phyloP scores from a whole-genome alignment of 2,113 vertebrate species.

The Mola mola region DNA sequence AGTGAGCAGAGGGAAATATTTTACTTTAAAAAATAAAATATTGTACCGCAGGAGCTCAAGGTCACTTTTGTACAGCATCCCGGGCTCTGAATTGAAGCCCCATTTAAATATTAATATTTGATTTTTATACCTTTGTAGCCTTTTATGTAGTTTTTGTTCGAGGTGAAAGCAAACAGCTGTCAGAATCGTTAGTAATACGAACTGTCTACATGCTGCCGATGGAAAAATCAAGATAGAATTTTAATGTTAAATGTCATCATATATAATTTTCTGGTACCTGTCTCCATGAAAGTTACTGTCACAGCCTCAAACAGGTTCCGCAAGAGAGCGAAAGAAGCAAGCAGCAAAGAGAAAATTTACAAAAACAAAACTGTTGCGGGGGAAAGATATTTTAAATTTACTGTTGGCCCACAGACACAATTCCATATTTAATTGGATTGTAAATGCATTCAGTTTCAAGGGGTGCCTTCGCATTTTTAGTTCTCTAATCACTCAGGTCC shows the following conservation, averaged over 20 bases:
- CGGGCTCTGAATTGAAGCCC: constrained; percentile 22
- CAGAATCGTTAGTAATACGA: constrained; percentile 42
- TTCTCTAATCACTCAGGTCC: constrained; percentile 81
- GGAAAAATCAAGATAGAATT: constrained; percentile 40
- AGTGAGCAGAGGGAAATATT: constrained; percentile 3
- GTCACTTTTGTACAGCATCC: constrained; percentile 20
- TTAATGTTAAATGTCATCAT: constrained; percentile 54
- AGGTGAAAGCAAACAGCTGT: constrained; percentile 34
- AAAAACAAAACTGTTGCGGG: constrained; percentile 56
- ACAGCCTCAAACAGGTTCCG: constrained; percentile 65
- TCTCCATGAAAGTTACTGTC: constrained; percentile 68
- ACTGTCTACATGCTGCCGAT: constrained; percentile 23
- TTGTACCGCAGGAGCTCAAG: constrained; percentile 47
- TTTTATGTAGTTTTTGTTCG: constrained; percentile 36
- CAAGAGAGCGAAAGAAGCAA: constrained; percentile 56
- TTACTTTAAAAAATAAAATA: constrained; percentile 11
- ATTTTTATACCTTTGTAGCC: constrained; percentile 38
- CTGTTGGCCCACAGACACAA: constrained; percentile 82
- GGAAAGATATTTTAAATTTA: constrained; percentile 78
- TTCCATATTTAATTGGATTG: constrained; percentile 84
- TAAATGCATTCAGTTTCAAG: constrained; percentile 82
- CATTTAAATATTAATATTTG: constrained; percentile 38
- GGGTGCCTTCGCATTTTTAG: constrained; percentile 80
- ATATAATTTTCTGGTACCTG: constrained; percentile 52
- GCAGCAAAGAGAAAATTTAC: constrained; percentile 62